Conservation (phyloP, 2,797 vertebrate genomes). For the Brachyrhaphis roseni region DNA sequence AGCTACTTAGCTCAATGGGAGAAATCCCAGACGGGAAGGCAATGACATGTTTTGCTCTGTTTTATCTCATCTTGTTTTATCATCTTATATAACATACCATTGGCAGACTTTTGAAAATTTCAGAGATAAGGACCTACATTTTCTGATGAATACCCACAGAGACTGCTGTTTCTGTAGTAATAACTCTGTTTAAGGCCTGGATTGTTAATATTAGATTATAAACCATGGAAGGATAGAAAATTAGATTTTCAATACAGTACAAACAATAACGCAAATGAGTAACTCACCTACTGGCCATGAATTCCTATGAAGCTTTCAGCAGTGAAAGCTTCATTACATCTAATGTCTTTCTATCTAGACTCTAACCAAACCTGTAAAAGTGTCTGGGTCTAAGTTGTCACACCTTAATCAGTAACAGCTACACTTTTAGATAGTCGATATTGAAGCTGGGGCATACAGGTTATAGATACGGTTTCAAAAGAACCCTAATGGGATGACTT, state of each 20-base stretch:
- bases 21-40: too few species aligned
- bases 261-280: too few species aligned
- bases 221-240: not conserved
- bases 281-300: not conserved
- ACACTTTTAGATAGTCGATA: not conserved
- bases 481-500: not conserved
- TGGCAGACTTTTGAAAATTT: not conserved
- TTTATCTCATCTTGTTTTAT: too few species aligned
- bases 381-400: not conserved
- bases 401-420: not conserved
- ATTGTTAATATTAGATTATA: not conserved
- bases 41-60: too few species aligned
- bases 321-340: slow-evolving; percentile 1
- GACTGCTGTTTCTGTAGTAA: not conserved
- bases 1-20: too few species aligned
- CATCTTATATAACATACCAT: not conserved
- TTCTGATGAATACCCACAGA: not conserved
- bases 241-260: not conserved
- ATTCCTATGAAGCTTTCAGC: slow-evolving; percentile 2
- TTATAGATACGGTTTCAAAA: not conserved
- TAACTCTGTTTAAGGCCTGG: not conserved
- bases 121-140: not conserved
- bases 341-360: slow-evolving; percentile 3
- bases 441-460: not conserved
- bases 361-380: slow-evolving; percentile 5